Base-by-base conservation (phyloP, 2,797 vertebrate species). In the Melanitta fusca region DNA sequence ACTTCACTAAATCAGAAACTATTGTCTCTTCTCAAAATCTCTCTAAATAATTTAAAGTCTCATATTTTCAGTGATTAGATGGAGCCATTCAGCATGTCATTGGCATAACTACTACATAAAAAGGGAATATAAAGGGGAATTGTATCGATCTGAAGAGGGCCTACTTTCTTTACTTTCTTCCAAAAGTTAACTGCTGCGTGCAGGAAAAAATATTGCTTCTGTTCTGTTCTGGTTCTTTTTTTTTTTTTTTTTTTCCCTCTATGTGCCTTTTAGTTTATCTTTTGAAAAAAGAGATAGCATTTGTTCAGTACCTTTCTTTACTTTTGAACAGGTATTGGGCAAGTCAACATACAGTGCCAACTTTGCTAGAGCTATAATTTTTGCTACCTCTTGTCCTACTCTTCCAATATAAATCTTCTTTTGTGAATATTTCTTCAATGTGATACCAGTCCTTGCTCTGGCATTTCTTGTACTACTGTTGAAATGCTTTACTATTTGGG, bases 41-140 rank as follows among this genome's bases (percentile, higher is more conserved):
- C 12, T 73, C 28, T 32, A 70, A 69, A 56, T 75, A 54, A 71
- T 81, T 73, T 69, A 60, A 78, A 79, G 56, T 62, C 15, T 74
- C 30, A 22, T 21, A 32, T 11, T 45, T 11, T 38, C 61, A 72
- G 70, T 83, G 39, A 57, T 80, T 64, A 68, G 47, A 41, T 83
- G 34, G n/a, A 83, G 20, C 30, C 20, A n/a, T 47, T 85, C 19
- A 54, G 9, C 8, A 20, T 24, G n/a, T 32, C 27, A 24, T 4
- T 73, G 51, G 7, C 32, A n/a, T 70, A 53, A 36, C 45, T 10
- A 10, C 32, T 49, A 15, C 28, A 73, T 27, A 39, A 21, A 74
- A 41, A 69, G 73, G 15, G 13, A 0, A 0, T 32, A 49, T 36
- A 5, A 6, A 14, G 3, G 28, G 22, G n/a, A 85, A 43, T 20